Percentiles rank a stretch among this genome's conserved stretches.
Conservation (phyloP, 2,113 vertebrate species). For the Lophotis ruficrista region DNA sequence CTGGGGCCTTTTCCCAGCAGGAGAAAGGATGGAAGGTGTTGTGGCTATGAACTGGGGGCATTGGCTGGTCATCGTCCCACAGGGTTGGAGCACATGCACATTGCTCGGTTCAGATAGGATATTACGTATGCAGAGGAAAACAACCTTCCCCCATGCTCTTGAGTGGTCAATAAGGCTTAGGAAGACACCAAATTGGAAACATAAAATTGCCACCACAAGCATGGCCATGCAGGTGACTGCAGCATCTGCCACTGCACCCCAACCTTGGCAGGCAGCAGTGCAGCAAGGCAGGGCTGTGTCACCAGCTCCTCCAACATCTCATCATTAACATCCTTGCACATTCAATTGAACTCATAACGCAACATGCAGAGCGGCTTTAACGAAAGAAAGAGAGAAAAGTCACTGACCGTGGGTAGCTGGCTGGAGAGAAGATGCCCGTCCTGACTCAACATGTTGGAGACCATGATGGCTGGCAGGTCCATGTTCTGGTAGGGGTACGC, state of each 20-base stretch:
- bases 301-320: background rate
- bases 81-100: background rate
- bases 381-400: background rate
- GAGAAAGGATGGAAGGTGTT: fast-evolving
- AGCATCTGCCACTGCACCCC: background rate
- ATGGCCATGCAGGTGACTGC: background rate
- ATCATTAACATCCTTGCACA: background rate
- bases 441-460: conserved; percentile 97
- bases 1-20: background rate
- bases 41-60: background rate
- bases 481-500: conserved; percentile 92
- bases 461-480: conserved; percentile 98
- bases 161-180: background rate
- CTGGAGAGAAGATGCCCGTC: conserved; percentile 94
- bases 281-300: background rate
- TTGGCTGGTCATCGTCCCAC: background rate
- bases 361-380: fast-evolving
- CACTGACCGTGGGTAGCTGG: conserved; percentile 96
- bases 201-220: background rate
- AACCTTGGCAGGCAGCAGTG: background rate
- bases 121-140: background rate
- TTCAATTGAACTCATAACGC: background rate
- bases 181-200: background rate
- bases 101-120: background rate
- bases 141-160: background rate